A percentile compares a stretch with the other conserved stretches of the same genome.
These are phyloP conservation scores for Odontomyia ornata DNA, from an alignment of 2,888 invertebrate species.

Conservation along the genomic window DNA sequence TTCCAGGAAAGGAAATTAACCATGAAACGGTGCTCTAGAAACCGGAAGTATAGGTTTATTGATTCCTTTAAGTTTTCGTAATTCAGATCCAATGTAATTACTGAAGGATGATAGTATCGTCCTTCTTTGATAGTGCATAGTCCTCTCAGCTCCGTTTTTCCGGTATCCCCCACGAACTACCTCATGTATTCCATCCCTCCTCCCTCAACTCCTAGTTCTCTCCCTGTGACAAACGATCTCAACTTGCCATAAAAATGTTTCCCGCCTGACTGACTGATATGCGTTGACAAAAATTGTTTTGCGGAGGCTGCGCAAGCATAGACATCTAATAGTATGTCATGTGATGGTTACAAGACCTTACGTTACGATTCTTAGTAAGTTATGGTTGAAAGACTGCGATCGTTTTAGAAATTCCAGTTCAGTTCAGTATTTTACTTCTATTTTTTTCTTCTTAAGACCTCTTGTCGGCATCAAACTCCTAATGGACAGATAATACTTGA, in stretches of 20 bases:
- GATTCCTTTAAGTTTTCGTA: too few species aligned
- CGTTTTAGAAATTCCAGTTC: neutral
- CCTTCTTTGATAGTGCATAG: too few species aligned
- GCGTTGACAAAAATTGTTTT: conserved; percentile 21
- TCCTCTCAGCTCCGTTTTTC: too few species aligned
- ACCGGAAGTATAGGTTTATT: too few species aligned
- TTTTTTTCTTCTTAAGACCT: neutral
- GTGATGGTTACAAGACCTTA: neutral
- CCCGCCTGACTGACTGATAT: conserved; percentile 8
- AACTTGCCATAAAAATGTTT: neutral
- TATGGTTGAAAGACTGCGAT: neutral
- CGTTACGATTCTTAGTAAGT: conserved; percentile 6
- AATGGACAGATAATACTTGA: conserved; percentile 26
- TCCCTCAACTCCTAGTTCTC: too few species aligned
- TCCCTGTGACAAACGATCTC: neutral
- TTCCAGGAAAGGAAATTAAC: too few species aligned
- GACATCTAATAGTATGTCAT: neutral
- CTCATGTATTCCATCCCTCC: too few species aligned
- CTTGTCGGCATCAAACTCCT: neutral
- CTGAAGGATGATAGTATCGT: too few species aligned
- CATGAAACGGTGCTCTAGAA: too few species aligned
- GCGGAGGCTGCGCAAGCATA: conserved; percentile 18
- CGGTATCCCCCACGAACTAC: too few species aligned
- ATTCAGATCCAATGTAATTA: too few species aligned
- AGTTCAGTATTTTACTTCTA: too few species aligned